Percentiles rank a stretch among this genome's conserved stretches.
phyloP scores from a whole-genome alignment of 2,113 vertebrate species.

The Cricetomys ansorgei region DNA sequence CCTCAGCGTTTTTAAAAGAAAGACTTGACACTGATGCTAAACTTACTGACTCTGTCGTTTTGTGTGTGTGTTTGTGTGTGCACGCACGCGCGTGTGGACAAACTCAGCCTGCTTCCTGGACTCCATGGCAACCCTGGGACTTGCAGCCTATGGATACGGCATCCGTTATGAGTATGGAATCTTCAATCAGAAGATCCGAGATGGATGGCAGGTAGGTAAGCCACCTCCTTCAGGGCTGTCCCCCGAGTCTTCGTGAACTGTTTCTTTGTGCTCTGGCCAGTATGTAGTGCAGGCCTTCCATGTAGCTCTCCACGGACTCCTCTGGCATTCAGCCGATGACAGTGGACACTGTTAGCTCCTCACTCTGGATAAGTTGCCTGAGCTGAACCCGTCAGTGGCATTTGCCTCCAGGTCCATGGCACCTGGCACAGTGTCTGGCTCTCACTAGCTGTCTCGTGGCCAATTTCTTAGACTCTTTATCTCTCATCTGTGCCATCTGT shows the following conservation, averaged over 20 bases:
- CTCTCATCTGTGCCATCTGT: neutral
- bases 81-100: neutral
- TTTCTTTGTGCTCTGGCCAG: neutral
- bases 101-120: slow-evolving; percentile 95
- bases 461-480: neutral
- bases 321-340: neutral
- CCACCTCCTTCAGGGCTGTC: neutral
- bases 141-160: slow-evolving; percentile 97
- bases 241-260: neutral
- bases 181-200: slow-evolving; percentile 98
- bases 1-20: slow-evolving; percentile 4
- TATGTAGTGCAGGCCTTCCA: neutral
- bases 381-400: neutral
- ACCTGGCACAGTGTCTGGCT: neutral
- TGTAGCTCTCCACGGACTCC: neutral
- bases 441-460: neutral
- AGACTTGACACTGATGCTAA: neutral
- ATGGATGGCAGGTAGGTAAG: slow-evolving; percentile 95
- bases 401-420: neutral
- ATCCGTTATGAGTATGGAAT: slow-evolving; percentile 98
- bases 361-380: neutral
- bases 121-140: slow-evolving; percentile 97
- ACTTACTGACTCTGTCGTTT: neutral
- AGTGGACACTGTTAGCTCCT: neutral
- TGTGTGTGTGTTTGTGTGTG: too few species aligned